Evolutionary conservation across 2,113 vertebrate species (phyloP).

Genomic region (Erpornis zantholeuca): DNA sequence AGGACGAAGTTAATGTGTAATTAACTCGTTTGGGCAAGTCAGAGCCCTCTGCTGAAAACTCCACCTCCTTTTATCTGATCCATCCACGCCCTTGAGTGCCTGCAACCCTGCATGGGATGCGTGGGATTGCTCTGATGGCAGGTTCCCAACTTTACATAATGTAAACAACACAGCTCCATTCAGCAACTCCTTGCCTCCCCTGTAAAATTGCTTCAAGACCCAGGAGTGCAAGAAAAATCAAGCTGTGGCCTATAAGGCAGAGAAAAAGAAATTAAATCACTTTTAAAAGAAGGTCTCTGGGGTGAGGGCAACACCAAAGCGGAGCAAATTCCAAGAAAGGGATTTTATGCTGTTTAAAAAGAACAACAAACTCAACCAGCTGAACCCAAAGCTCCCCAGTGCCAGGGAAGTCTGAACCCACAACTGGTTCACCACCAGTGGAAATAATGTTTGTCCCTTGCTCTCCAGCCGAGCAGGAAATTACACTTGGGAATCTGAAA

Average conservation of each 20-base stretch:
- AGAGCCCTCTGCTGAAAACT: not conserved
- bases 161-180: slow-evolving; percentile 33
- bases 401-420: not conserved
- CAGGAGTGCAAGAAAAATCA: not conserved
- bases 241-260: not conserved
- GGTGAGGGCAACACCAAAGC: not conserved
- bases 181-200: not conserved
- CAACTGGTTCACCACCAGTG: not conserved
- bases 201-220: not conserved
- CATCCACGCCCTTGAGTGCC: slow-evolving; percentile 5
- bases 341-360: not conserved
- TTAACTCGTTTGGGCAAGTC: slow-evolving; percentile 54
- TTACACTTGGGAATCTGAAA: not conserved
- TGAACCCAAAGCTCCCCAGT: not conserved
- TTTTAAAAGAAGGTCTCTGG: not conserved
- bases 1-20: slow-evolving; percentile 6
- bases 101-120: slow-evolving; percentile 4
- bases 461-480: not conserved
- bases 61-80: slow-evolving; percentile 52
- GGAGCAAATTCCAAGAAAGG: not conserved
- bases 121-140: slow-evolving; percentile 43
- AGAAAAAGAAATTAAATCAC: not conserved
- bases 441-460: not conserved
- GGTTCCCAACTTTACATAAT: slow-evolving; percentile 24
- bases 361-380: not conserved